Evolutionary conservation across 2,888 invertebrate species (phyloP), one percentile per base, ranked within the genome.

Genomic region (Ophion slaviceki): DNA sequence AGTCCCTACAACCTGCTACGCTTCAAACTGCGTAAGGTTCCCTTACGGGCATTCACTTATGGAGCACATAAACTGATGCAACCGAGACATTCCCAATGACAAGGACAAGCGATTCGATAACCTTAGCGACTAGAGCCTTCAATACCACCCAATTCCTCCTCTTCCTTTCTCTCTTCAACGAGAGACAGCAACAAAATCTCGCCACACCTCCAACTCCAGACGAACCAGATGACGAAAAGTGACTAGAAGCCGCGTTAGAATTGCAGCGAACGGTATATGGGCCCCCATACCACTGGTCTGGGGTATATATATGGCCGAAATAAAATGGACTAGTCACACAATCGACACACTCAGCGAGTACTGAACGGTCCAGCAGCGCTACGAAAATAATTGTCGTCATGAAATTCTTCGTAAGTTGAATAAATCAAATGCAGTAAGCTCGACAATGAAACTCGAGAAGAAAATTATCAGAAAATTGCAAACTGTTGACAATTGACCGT

Each of bases 401-500:
- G 92, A 91, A 89, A 83, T 67, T 86, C 62, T 86, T 91, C 80
- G 92, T 92, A 86, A 92, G 92, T 89, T 77, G 14, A 40, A 40
- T 40, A 5, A 40, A 8, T 40, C 40, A 7, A 7, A 40, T 40
- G 40, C 40, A 40, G 40, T 40, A 40, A 40, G 40, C 40, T 40
- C 40, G 1, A 40, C 0, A 8, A 40, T 40, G 4, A 40, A 40
- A 40, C 40, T 40, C 6, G 8, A 40, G 36, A 67, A 40, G 8
- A 40, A n/a, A 7, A 40, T 36, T n/a, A 67, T 36, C 36, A 67
- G 32, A 17, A 8, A 67, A n/a, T n/a, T 36, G 20, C 1, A 36
- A 17, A 7, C 32, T 67, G 40, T 0, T 67, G 17, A 7, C n/a
- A 3, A 17, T 62, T 62, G 68, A 11, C 14, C 2, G 28, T 47